Percentiles rank a stretch among this genome's conserved stretches.
Conservation (phyloP, 1,140 invertebrate genomes). For the Aphelenchoides besseyi region DNA sequence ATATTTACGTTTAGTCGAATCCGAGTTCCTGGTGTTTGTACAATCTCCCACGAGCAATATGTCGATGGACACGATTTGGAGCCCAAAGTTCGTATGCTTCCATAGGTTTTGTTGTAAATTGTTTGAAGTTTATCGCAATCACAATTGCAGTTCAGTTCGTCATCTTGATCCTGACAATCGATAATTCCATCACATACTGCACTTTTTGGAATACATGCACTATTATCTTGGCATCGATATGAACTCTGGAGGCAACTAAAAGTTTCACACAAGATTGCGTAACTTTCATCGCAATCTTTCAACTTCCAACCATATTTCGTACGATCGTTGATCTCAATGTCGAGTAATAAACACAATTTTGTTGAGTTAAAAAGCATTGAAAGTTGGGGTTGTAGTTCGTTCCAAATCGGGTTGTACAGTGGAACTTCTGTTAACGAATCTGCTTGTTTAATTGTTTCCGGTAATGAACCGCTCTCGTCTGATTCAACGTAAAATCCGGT, state of each 20-base stretch:
- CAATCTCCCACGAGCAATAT: constrained; percentile 26
- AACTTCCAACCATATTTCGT: constrained; percentile 11
- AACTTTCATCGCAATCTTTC: constrained; percentile 16
- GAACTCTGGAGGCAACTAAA: constrained; percentile 26
- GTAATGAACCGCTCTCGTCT: background rate
- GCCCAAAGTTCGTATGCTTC: constrained; percentile 9
- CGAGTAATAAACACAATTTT: constrained; percentile 17
- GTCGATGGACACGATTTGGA: background rate
- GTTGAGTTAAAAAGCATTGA: background rate
- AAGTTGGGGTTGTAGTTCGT: constrained; percentile 15
- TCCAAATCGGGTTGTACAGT: constrained; percentile 22
- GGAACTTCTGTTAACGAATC: background rate
- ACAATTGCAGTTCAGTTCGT: constrained; percentile 15
- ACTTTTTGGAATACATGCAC: constrained; percentile 14
- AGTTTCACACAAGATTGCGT: constrained; percentile 22
- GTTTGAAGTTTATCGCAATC: constrained; percentile 12
- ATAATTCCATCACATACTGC: constrained; percentile 23
- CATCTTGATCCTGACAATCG: constrained; percentile 22
- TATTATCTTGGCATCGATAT: constrained; percentile 29
- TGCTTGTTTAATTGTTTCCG: background rate
- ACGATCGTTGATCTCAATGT: background rate
- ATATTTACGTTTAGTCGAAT: constrained; percentile 31
- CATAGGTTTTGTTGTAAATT: constrained; percentile 17
- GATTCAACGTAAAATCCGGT: background rate
- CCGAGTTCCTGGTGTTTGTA: constrained; percentile 21